Evolutionary conservation across 2,113 vertebrate genomes (phyloP).

Genomic region (Esox niger): DNA sequence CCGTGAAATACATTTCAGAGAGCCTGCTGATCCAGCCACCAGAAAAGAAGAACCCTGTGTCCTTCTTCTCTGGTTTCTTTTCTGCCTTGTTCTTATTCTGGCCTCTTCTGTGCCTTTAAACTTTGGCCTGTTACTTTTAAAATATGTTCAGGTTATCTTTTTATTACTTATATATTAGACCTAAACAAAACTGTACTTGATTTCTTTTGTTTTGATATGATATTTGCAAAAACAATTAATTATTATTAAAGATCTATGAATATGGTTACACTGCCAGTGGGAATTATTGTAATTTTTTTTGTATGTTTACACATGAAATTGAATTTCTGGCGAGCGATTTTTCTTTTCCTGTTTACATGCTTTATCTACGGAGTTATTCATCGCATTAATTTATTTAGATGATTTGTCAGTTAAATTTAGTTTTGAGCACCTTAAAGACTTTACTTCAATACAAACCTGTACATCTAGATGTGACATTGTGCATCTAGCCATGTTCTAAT

Average conservation of each 20-base stretch:
- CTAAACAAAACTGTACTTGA: neutral
- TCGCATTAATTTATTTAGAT: no score
- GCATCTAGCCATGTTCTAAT: neutral
- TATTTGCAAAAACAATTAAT: neutral
- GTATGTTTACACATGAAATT: neutral
- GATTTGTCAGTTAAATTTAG: no score
- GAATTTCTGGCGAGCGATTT: neutral
- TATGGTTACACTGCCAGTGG: neutral
- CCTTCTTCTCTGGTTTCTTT: no score
- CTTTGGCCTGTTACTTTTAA: conserved; percentile 32
- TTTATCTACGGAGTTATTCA: no score
- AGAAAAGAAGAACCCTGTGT: no score
- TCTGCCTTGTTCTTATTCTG: no score
- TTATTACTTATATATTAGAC: neutral
- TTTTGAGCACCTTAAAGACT: neutral
- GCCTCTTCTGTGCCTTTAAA: conserved; percentile 12
- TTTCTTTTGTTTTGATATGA: conserved; percentile 7
- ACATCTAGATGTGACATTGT: no score
- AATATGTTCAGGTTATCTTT: conserved; percentile 6
- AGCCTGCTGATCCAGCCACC: no score
- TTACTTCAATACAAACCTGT: neutral
- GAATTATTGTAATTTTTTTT: neutral
- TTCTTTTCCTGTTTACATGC: neutral
- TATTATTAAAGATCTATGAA: neutral
- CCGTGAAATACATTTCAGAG: no score